Base-by-base conservation (phyloP, 1,140 invertebrate genomes). In the Papilio helenus region DNA sequence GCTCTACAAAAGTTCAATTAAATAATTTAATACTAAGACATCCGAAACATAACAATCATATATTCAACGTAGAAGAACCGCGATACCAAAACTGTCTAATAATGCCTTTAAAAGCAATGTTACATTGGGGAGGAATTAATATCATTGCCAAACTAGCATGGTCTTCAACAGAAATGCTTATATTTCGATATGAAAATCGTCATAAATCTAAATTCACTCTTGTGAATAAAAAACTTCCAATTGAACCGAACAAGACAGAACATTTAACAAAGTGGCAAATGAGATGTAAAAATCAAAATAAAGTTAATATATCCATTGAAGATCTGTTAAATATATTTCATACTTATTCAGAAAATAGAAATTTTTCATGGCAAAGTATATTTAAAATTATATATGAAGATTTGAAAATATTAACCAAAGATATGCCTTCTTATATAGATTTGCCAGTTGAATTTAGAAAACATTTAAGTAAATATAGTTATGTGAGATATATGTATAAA, bases 61-160 rank as follows among this genome's bases (percentile, higher is more conserved):
- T 94, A n/a, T 92, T 93, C 26, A 92, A 92, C 26, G 18, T 82
- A 1, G n/a, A 72, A 12, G n/a, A 68, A 16, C 83, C 84, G 1
- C 74, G 61, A 0, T 81, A 84, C 7, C 89, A 90, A 39, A 79
- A 34, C 8, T 4, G 84, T 0, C 79, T 79, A 8, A 81, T 20
- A 1, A 29, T 89, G 1, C 76, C 80, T 0, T 77, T 90, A 16
- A 42, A 87, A 8, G 79, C 88, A 0, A 89, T 93, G 10, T 49
- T 93, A 0, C 90, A 91, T 49, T 89, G 88, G 84, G 86, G 84
- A 65, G 80, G 81, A 4, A 61, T 90, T 0, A 85, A 74, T 10
- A 85, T 89, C n/a, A 46, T 80, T 73, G 73, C 89, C 1, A 72
- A 14, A 3, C 55, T 91, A 18, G 71, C 76, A 46, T 72, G 76